A percentile compares a stretch with the other conserved stretches of the same genome.
Evolutionary conservation across 2,888 invertebrate genomes (phyloP).

Genomic region (Homarus gammarus): DNA sequence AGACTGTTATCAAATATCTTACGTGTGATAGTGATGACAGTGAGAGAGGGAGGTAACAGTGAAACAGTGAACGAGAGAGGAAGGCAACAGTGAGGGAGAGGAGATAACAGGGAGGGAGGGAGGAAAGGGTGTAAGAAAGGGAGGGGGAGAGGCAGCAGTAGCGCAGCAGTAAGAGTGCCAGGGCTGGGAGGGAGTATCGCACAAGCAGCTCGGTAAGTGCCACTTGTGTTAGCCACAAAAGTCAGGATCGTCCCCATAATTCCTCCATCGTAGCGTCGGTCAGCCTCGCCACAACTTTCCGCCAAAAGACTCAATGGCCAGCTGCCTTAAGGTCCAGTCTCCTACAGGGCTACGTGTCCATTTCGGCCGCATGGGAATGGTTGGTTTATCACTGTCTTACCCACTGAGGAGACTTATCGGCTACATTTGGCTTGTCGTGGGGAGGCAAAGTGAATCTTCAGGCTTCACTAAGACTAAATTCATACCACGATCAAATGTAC

Average conservation of each 20-base stretch:
- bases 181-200: background rate
- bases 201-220: conserved; percentile 16
- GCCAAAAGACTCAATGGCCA: background rate
- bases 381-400: conserved; percentile 3
- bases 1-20: no score
- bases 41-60: background rate
- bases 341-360: background rate
- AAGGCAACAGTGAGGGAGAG: background rate
- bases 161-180: conserved; percentile 31
- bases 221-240: conserved; percentile 43
- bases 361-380: background rate
- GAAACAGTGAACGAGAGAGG: background rate
- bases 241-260: conserved; percentile 36
- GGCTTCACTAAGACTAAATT: conserved; percentile 21
- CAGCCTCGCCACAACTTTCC: conserved; percentile 8
- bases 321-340: background rate
- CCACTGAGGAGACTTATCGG: conserved; percentile 1
- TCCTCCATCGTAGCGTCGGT: conserved; percentile 20
- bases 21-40: no score
- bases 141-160: conserved; percentile 16
- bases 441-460: conserved; percentile 28
- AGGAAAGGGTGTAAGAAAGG: background rate
- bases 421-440: conserved; percentile 10
- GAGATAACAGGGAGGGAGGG: background rate
- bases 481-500: conserved; percentile 17